phyloP scores from a whole-genome alignment of 1,140 invertebrate genomes.

The Schlechtendalia chinensis region DNA sequence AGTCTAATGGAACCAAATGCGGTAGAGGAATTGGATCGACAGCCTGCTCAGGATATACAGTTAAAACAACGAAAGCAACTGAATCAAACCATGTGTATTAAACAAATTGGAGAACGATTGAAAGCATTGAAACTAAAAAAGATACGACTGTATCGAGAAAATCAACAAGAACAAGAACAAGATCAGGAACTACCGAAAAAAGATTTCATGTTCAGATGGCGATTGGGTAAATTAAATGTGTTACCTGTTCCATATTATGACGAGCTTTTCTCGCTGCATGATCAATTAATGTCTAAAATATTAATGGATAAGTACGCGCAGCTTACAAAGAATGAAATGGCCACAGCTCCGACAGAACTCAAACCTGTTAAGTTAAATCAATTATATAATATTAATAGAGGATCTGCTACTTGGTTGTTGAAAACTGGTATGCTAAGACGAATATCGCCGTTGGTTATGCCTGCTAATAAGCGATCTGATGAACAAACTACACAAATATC shows the following conservation, averaged over 20 bases:
- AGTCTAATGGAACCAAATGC: not conserved
- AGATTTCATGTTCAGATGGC: not conserved
- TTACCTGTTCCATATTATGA: not conserved
- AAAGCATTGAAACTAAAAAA: not conserved
- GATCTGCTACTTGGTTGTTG: not conserved
- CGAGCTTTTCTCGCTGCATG: not conserved
- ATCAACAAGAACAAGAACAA: no score
- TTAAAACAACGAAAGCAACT: not conserved
- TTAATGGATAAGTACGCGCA: not conserved
- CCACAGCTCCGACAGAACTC: no score
- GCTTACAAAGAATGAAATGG: no score
- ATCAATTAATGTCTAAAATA: constrained; percentile 9
- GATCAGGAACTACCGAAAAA: no score
- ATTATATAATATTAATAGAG: no score
- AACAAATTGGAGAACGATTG: not conserved
- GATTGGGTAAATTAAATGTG: not conserved
- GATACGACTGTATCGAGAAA: no score
- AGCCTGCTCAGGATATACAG: not conserved
- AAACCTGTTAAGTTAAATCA: no score
- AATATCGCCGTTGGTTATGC: not conserved
- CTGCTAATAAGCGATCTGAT: not conserved
- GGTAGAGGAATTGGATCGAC: not conserved
- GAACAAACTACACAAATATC: not conserved
- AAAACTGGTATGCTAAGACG: not conserved
- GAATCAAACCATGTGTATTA: not conserved